Conservation (phyloP, 92 coral and sea anemone genomes). For the Meandrina meandrites region DNA sequence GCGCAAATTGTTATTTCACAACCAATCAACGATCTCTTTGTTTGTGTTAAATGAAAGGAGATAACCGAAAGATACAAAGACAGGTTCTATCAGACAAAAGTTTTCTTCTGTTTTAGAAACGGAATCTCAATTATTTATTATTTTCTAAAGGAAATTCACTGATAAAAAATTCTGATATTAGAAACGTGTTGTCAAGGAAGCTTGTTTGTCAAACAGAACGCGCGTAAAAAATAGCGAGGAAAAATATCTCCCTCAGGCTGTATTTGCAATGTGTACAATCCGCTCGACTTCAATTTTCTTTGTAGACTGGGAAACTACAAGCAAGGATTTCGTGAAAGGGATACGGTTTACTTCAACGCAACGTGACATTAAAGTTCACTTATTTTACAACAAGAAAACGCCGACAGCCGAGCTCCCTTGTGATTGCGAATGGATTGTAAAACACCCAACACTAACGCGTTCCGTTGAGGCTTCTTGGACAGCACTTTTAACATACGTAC, state of each 20-base stretch:
- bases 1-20: conserved; percentile 9
- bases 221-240: not conserved
- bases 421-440: conserved; percentile 77
- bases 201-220: not conserved
- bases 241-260: not conserved
- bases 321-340: conserved; percentile 83
- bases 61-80: not conserved
- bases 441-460: conserved; percentile 69
- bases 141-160: not conserved
- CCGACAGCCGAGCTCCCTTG: conserved; percentile 57
- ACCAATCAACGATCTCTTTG: conserved; percentile 24
- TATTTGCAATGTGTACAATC: conserved; percentile 70
- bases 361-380: conserved; percentile 68
- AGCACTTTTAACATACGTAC: conserved; percentile 76
- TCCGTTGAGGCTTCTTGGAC: conserved; percentile 91
- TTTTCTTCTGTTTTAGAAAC: conserved; percentile 35
- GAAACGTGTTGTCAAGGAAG: not conserved
- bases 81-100: conserved; percentile 25
- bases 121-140: conserved; percentile 33
- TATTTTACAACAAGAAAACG: conserved; percentile 85
- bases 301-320: conserved; percentile 86
- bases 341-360: conserved; percentile 71
- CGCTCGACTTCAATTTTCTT: conserved; percentile 67
- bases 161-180: not conserved
- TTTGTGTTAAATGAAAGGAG: conserved; percentile 19